These are phyloP conservation scores for Madoqua kirkii DNA, from an alignment of 2,113 vertebrate genomes.

Conservation along the genomic window DNA sequence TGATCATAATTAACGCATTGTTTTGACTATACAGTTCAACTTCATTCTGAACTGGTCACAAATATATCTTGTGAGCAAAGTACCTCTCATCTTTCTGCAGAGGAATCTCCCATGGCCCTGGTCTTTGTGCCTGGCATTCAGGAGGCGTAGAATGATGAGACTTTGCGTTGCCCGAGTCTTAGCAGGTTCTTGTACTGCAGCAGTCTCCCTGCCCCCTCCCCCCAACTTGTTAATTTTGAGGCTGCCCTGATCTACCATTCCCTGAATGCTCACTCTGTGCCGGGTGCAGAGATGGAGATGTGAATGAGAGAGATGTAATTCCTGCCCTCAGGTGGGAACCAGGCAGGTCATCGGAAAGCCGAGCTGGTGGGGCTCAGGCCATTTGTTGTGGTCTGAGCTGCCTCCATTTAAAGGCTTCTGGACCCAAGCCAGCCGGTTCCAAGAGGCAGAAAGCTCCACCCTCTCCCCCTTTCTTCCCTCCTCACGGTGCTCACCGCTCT, in stretches of 20 bases:
- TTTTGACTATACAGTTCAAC: neutral
- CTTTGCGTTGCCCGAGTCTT: neutral
- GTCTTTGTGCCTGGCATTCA: neutral
- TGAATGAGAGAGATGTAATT: rapidly evolving
- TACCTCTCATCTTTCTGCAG: neutral
- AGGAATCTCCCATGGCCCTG: rapidly evolving
- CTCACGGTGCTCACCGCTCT: rapidly evolving
- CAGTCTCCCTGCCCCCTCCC: neutral
- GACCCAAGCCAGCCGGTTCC: neutral
- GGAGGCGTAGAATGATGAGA: neutral
- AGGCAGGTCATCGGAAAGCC: rapidly evolving
- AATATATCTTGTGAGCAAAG: neutral
- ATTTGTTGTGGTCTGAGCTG: neutral
- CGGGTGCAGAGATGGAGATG: neutral
- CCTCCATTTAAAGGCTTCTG: neutral
- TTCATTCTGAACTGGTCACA: neutral
- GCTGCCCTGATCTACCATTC: neutral
- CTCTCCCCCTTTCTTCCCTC: neutral
- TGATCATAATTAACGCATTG: neutral
- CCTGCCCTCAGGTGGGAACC: neutral
- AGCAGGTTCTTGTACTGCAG: neutral
- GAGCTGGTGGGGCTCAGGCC: rapidly evolving
- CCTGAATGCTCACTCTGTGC: neutral
- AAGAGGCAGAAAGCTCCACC: neutral
- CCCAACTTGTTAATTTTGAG: neutral